Conservation (phyloP, 2,888 invertebrate species). For the Blastobasis lacticolella region DNA sequence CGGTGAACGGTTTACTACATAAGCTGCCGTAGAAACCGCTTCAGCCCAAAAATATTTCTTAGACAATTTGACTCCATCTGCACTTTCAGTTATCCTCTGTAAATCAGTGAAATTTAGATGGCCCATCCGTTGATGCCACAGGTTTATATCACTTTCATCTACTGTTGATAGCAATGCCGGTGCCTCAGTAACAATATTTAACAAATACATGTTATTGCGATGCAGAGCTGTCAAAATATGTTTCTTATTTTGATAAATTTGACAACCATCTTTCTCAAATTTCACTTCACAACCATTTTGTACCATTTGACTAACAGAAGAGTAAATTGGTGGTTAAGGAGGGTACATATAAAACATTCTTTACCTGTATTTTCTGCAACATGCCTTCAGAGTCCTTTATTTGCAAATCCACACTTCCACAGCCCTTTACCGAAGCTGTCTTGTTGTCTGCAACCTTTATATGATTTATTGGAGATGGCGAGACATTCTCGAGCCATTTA, state of each 20-base stretch:
- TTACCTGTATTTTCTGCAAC: slow-evolving; percentile 1
- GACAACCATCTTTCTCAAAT: slow-evolving; percentile 9
- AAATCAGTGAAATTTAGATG: neutral
- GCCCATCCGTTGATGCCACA: slow-evolving; percentile 5
- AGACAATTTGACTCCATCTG: slow-evolving; percentile 7
- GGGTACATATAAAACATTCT: slow-evolving; percentile 13
- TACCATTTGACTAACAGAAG: slow-evolving; percentile 12
- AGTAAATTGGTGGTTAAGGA: slow-evolving; percentile 10
- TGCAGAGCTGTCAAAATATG: neutral
- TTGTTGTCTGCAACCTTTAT: slow-evolving; percentile 15
- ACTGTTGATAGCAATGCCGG: neutral
- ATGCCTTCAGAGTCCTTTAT: neutral
- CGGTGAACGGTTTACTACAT: slow-evolving; percentile 12
- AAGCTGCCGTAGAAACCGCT: slow-evolving; percentile 14
- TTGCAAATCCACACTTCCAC: neutral
- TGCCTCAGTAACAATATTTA: neutral
- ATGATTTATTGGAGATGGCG: slow-evolving; percentile 10
- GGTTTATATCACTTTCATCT: neutral
- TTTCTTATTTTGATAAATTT: slow-evolving; percentile 3
- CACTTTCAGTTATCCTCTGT: neutral
- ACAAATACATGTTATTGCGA: neutral
- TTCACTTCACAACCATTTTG: slow-evolving; percentile 8
- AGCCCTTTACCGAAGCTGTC: slow-evolving; percentile 4
- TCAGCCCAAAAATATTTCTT: slow-evolving; percentile 18
- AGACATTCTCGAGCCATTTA: slow-evolving; percentile 13